Conservation (phyloP, 2,797 vertebrate species). For the Neostethus bicornis region DNA sequence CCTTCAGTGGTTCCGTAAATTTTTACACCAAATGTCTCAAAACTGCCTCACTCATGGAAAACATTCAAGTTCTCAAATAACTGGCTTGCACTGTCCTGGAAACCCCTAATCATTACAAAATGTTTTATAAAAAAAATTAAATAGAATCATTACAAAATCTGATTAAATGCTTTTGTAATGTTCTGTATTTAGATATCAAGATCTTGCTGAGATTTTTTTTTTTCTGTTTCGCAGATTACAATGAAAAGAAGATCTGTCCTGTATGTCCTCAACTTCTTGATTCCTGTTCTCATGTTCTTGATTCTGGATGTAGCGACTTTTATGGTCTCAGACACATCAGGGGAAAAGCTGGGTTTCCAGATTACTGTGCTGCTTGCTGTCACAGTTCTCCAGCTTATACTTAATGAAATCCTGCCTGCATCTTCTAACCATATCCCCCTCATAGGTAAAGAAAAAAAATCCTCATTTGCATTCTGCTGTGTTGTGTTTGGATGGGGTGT, state of each 20-base stretch:
- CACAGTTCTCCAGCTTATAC: constrained; percentile 83
- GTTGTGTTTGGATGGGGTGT: not conserved
- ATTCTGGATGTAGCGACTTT: constrained; percentile 80
- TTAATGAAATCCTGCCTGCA: constrained; percentile 82
- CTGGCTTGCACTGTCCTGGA: too few species aligned
- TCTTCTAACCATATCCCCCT: constrained; percentile 78
- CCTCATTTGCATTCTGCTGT: too few species aligned
- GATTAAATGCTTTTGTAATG: too few species aligned
- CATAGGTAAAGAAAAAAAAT: too few species aligned
- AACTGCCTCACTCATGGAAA: too few species aligned
- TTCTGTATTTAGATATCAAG: too few species aligned
- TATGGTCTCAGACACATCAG: constrained; percentile 68
- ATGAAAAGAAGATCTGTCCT: constrained; percentile 54
- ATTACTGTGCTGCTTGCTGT: constrained; percentile 81
- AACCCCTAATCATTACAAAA: too few species aligned
- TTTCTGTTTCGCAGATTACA: constrained; percentile 46
- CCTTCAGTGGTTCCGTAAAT: too few species aligned
- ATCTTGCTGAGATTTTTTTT: not conserved
- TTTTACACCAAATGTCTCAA: too few species aligned
- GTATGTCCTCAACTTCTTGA: constrained; percentile 62
- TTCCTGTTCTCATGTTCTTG: constrained; percentile 71
- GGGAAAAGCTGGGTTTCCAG: constrained; percentile 83
- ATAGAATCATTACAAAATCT: too few species aligned
- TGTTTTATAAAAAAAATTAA: too few species aligned
- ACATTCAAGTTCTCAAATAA: too few species aligned